A percentile compares a stretch with the other conserved stretches of the same genome.
Conservation (phyloP, 2,888 invertebrate genomes). For the Romanomermis culicivorax region DNA sequence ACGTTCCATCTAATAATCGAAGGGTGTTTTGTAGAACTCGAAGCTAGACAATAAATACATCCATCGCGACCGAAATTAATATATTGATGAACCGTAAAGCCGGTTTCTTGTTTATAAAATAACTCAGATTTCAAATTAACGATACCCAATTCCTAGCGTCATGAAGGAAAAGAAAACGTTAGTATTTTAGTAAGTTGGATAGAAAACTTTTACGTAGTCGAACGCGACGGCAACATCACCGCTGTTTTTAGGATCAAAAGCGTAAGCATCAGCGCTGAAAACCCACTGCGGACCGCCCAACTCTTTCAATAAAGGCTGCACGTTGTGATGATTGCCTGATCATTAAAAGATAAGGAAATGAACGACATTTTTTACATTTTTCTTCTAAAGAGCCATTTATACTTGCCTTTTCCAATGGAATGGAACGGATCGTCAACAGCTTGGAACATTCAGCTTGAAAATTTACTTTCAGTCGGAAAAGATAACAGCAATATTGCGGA, state of each 20-base stretch:
- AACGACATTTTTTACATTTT: no score
- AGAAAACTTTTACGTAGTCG: background rate
- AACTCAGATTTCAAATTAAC: conserved; percentile 8
- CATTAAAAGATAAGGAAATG: background rate
- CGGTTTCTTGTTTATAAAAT: conserved; percentile 11
- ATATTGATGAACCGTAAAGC: conserved; percentile 13
- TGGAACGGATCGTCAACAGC: no score
- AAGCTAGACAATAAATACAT: conserved; percentile 24
- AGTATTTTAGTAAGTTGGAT: background rate
- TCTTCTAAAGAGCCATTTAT: no score
- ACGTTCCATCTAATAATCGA: conserved; percentile 23
- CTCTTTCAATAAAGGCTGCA: conserved; percentile 18
- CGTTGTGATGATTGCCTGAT: conserved; percentile 10
- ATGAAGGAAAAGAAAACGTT: background rate
- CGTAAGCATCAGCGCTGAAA: conserved; percentile 24
- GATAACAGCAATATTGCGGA: no score
- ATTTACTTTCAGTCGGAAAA: no score
- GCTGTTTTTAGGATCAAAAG: conserved; percentile 18
- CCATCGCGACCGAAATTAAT: conserved; percentile 17
- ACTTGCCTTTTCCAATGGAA: no score
- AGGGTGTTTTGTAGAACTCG: conserved; percentile 24
- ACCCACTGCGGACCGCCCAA: conserved; percentile 28
- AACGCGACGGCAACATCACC: conserved; percentile 3
- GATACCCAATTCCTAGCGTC: conserved; percentile 5
- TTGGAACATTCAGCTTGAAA: no score